A percentile compares a stretch with the other conserved stretches of the same genome.
These are phyloP conservation scores for Pituophis catenifer DNA, from an alignment of 2,113 vertebrate genomes.

Conservation along the genomic window DNA sequence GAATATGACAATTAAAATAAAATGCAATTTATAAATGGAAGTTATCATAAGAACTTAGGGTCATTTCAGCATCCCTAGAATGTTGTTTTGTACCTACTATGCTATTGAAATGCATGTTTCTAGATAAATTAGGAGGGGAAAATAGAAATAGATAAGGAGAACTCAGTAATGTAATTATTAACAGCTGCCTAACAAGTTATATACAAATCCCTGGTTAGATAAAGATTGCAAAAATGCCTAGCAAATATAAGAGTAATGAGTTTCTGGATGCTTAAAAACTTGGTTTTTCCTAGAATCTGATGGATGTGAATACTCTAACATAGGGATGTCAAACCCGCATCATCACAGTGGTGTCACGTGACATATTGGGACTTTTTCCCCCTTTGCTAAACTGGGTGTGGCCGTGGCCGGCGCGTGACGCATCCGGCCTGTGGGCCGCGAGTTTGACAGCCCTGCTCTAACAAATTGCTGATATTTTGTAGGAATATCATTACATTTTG, in stretches of 20 bases:
- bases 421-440: no score
- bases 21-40: not conserved
- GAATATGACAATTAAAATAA: not conserved
- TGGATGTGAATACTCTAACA: not conserved
- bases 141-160: not conserved
- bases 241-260: not conserved
- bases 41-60: no score
- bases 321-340: no score
- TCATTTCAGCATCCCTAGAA: not conserved
- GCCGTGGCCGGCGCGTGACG: no score
- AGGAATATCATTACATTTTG: not conserved
- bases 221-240: not conserved
- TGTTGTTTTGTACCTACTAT: not conserved
- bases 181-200: not conserved
- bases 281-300: not conserved
- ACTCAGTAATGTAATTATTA: not conserved
- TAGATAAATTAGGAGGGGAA: not conserved
- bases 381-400: no score
- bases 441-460: no score
- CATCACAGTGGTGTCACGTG: no score
- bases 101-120: not conserved
- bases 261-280: not conserved
- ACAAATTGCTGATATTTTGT: not conserved
- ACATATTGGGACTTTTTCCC: no score
- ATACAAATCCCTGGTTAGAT: not conserved